Base-by-base conservation (phyloP, 2,797 vertebrate genomes). In the Kryptopterus vitreolus region DNA sequence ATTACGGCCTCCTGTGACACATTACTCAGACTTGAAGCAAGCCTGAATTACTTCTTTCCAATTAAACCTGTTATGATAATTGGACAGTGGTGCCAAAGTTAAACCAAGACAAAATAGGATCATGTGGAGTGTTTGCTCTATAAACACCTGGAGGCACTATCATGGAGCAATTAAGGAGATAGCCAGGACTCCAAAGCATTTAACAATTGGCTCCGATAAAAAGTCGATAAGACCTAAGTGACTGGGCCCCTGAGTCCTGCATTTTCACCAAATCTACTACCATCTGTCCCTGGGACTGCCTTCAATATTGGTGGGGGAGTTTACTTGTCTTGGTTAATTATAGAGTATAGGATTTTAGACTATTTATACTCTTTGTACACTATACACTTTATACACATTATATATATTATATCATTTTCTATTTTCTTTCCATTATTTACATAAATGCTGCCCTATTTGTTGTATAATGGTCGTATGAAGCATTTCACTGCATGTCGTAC, bases 11-110 rank as follows among this genome's bases (percentile, higher is more conserved):
- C 29, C 66, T 79, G 81, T 50, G 57, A 79, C 85, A 81, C 57
- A 65, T 72, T 58, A 78, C 79, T 82, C 50, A 31, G 82, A 68
- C 80, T 78, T 76, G 75, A 73, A 61, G 48, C 69, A 48, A 57
- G 20, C 9, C 53, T 84, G 81, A 87, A 89, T 78, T 88, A 63
- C 81, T 78, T 57, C 63, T 63, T 71, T 70, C 69, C 55, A 80
- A 81, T 59, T 65, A 77, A 85, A 82, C 66, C 59, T 65, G 26
- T 43, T 74, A 77, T 82, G 71, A 72, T 83, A 79, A 83, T 57
- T 80, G 57, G 68, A 62, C 72, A 68, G 46, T 78, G 71, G 72
- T 65, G 63, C 53, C 31, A 26, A 62, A 58, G 33, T 73, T 31
- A 77, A 81, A 53, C 18, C 55, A 62, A 18, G 58, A 38, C 20